phyloP scores from a whole-genome alignment of 2,888 invertebrate genomes.

The Poecilobothrus nobilitatus region DNA sequence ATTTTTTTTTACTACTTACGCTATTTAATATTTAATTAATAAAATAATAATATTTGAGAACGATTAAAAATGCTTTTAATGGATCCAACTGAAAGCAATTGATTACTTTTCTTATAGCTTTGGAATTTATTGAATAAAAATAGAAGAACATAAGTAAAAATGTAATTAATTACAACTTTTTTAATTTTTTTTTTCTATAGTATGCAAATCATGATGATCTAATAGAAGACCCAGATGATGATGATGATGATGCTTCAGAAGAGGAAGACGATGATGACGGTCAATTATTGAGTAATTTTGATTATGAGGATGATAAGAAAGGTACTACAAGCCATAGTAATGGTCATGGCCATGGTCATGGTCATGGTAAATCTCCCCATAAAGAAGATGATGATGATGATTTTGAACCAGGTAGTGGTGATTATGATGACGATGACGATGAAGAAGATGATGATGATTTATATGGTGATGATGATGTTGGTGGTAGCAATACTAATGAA shows the following conservation, averaged over 20 bases:
- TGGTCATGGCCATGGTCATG: not conserved
- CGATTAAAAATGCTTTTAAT: no score
- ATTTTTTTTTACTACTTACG: no score
- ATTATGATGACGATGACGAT: constrained; percentile 11
- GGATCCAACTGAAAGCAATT: no score
- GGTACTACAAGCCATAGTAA: not conserved
- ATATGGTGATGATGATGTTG: constrained; percentile 9
- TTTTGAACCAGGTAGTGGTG: not conserved
- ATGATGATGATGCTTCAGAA: constrained; percentile 21
- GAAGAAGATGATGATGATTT: constrained; percentile 14
- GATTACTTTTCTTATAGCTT: no score
- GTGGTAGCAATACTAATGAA: constrained; percentile 9
- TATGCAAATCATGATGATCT: constrained; percentile 31
- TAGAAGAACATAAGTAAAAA: no score
- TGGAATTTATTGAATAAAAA: no score
- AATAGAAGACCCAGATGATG: constrained; percentile 32
- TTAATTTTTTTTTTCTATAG: constrained; percentile 24
- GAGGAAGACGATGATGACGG: constrained; percentile 9
- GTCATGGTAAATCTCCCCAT: constrained; percentile 17
- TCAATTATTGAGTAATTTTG: not conserved
- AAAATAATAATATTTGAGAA: no score
- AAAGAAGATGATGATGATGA: constrained; percentile 12
- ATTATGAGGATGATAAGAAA: constrained; percentile 2
- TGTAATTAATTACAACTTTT: no score
- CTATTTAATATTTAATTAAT: no score